Evolutionary conservation across 2,888 invertebrate genomes (phyloP), one percentile per base, ranked within the genome.

Genomic region (Cataglyphis albicans): DNA sequence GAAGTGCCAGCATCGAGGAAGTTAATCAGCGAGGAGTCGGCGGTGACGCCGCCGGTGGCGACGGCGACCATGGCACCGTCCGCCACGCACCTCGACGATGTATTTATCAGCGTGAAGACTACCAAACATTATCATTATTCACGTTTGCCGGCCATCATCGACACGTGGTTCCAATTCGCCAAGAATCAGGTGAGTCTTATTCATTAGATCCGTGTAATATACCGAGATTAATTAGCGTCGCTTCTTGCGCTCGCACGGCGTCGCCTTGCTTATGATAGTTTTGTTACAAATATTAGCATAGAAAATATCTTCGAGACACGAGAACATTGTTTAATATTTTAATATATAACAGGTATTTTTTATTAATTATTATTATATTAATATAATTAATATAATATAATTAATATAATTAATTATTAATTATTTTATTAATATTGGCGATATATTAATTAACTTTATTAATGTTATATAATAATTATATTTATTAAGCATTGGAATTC

Each of bases 51-150:
- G 29, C 91, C 94, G 86, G 91, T 93, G 76, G 94, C 94, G 76
- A 95, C 95, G 21, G 95, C 95, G 75, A 95, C 95, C 44, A 94
- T 95, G 90, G 95, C 96, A 90, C 96, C 96, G 83, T 96, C 96
- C 85, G 96, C 96, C 88, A 97, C 97, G 89, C 96, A 96, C 90
- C 95, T 98, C 91, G 96, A 97, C 95, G 98, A 99, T 95, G 96
- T 99, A 93, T 99, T 98, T 95, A 98, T 99, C 95, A 98, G 98
- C 95, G 98, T 99, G 81, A 99, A 99, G 95, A 99, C 99, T 86
- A 98, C 99, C 81, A 97, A 97, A 94, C 97, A 97, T 95, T 98
- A 98, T 95, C 98, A 99, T 94, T 95, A 96, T 89, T 96, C 97
- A 74, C 96, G 99, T 91, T 95, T 99, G 93, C 97, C 97, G 78